These are phyloP conservation scores for Acanthurus lineatus DNA, from an alignment of 2,797 vertebrate species.

Conservation along the genomic window DNA sequence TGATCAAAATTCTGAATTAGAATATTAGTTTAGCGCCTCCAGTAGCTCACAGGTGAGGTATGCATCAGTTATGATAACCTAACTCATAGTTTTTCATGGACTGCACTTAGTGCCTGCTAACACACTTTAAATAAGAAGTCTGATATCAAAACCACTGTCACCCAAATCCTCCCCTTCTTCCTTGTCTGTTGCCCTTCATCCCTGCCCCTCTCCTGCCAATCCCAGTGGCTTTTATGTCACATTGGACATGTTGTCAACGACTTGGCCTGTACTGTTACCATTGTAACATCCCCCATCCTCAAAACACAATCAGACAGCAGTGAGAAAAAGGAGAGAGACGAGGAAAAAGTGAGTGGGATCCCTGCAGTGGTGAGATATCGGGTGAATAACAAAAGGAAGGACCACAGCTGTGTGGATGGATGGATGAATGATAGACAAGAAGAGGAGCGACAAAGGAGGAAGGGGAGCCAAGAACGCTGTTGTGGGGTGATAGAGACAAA, in stretches of 20 bases:
- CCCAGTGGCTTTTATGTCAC: constrained; percentile 39
- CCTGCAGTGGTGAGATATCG: constrained; percentile 74
- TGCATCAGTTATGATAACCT: too few species aligned
- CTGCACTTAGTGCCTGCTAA: constrained; percentile 19
- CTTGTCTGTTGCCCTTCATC: background rate
- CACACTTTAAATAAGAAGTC: constrained; percentile 1
- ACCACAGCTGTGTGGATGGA: constrained; percentile 56
- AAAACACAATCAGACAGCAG: constrained; percentile 45
- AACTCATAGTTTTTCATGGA: constrained; percentile 2
- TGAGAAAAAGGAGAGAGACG: constrained; percentile 12
- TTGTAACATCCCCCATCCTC: constrained; percentile 29
- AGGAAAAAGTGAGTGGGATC: constrained; percentile 57
- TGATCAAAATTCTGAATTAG: too few species aligned
- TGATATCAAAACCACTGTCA: constrained; percentile 13
- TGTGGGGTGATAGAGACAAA: constrained; percentile 60
- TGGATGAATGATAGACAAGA: constrained; percentile 62
- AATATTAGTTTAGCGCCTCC: too few species aligned
- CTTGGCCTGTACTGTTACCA: constrained; percentile 51
- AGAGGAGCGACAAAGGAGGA: constrained; percentile 37
- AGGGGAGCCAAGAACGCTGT: constrained; percentile 61
- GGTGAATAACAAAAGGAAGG: constrained; percentile 66
- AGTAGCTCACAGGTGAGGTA: too few species aligned
- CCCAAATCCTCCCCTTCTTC: constrained; percentile 13
- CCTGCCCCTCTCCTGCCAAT: background rate
- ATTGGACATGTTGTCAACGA: constrained; percentile 44